Evolutionary conservation across 2,888 invertebrate genomes (phyloP), one percentile per base, ranked within the genome.

Genomic region (Melolontha melolontha): DNA sequence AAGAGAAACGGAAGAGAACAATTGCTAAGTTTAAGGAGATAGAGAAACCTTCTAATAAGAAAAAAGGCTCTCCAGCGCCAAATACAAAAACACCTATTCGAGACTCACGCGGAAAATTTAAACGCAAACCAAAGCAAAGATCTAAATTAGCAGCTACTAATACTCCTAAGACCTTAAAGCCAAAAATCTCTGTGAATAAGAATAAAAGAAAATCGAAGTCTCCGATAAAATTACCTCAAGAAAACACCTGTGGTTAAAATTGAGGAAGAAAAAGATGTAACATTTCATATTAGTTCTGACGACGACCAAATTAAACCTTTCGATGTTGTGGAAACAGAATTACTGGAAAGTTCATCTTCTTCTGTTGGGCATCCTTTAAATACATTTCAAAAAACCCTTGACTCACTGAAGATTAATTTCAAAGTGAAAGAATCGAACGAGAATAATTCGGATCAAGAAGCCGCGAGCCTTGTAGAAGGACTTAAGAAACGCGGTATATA

Each of bases 401-500:
- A 57, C 16, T 57, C 66, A 7, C 49, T 55, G 1, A 47, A 47
- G 17, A 40, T 42, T 0, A 66, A 34, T 12, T 16, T 49, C 8
- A 55, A 66, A 5, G 12, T n/a, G 0, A 62, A 67, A 42, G 62
- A 67, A 42, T 29, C n/a, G 7, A 51, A 27, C 8, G 59, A 59
- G 2, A 14, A 14, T 27, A 47, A 14, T 29, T 50, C 65, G 0
- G 77, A 79, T 70, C 62, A 71, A 41, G 77, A 79, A 70, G 77
- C 78, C 0, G 76, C 79, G 52, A 76, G 75, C 49, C 66, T 81
- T 29, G 78, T 82, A 2, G 75, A 77, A 66, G 79, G 74, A 50
- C 72, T 82, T 47, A 79, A 79, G 66, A 77, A 81, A 69, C 71
- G 81, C 51, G 82, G 82, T 4, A 82, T 82, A 52, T 79, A 79